These are phyloP conservation scores for Drosophila ercepeae DNA, from an alignment of 1,140 invertebrate genomes.

Conservation along the genomic window DNA sequence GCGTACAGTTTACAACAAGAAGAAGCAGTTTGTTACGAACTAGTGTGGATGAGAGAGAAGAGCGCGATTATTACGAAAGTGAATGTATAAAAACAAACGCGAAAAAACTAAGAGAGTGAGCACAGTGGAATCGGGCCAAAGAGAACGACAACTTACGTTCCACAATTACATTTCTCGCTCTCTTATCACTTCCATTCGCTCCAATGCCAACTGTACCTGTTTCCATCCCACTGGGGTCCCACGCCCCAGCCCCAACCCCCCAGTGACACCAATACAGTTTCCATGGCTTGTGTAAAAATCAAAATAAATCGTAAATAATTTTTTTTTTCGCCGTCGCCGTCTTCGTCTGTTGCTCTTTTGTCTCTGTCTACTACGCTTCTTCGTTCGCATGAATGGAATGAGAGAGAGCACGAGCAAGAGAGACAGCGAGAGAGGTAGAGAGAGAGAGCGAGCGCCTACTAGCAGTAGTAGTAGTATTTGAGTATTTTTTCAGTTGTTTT, in stretches of 20 bases:
- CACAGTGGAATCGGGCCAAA: slow-evolving; percentile 17
- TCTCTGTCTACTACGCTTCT: slow-evolving; percentile 70
- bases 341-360: slow-evolving; percentile 31
- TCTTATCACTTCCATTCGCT: slow-evolving; percentile 20
- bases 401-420: slow-evolving; percentile 3
- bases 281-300: slow-evolving; percentile 52
- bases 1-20: slow-evolving; percentile 59
- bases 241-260: slow-evolving; percentile 47
- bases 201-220: slow-evolving; percentile 73
- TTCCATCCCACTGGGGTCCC: slow-evolving; percentile 52
- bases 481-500: slow-evolving; percentile 47
- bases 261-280: slow-evolving; percentile 68
- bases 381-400: slow-evolving; percentile 73
- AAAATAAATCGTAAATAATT: slow-evolving; percentile 83
- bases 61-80: slow-evolving; percentile 74
- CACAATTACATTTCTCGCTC: slow-evolving; percentile 55
- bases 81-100: slow-evolving; percentile 65
- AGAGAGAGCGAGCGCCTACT: slow-evolving; percentile 24
- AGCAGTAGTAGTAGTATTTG: slow-evolving; percentile 77
- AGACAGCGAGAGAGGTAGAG: slow-evolving; percentile 26
- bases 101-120: slow-evolving; percentile 46
- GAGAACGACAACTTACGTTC: slow-evolving; percentile 59
- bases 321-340: slow-evolving; percentile 48
- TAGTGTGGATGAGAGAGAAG: slow-evolving; percentile 71
- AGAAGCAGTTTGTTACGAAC: slow-evolving; percentile 80